Evolutionary conservation across 2,113 vertebrate species (phyloP), one percentile per base, ranked within the genome.

Genomic region (Centropus bengalensis): DNA sequence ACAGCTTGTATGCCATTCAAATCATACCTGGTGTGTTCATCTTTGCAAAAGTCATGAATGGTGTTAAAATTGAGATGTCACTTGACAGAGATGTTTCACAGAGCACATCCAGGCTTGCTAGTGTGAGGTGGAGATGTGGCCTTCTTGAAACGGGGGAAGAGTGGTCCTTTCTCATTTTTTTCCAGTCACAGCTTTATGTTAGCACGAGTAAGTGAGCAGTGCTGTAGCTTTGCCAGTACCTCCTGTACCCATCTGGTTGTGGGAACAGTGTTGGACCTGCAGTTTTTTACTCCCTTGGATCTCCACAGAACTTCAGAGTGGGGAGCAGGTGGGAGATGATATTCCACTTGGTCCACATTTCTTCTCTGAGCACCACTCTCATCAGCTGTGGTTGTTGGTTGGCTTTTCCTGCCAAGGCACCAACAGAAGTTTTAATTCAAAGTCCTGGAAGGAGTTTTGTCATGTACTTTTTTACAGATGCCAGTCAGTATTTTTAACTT

Each of bases 341-440:
- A 10, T 4, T 8, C 12, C 28, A 44, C 7, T 36, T 0, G 0
- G 22, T 44, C 17, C 51, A 51, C 17, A 16, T 33, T 88, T 10
- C 20, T 51, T 9, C 22, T 42, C 26, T 47, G 40, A 82, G 12
- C 64, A 4, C 12, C 7, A 6, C 19, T 36, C 9, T 24, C 10
- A 3, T 55, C 22, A 36, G 45, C 5, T 30, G 24, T 47, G 14
- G 6, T 38, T 47, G 5, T 4, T 56, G 32, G 12, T 12, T 45
- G 55, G 9, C 13, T 81, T 81, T 74, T 81, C 23, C 26, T 76
- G 23, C 8, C 26, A 69, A 7, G 12, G 3, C 23, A 62, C 11
- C 16, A 30, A 5, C 1, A 47, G 26, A 83, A 55, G 9, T 30
- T 59, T 5, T 38, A 52, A 59, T 54, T 14, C 22, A 60, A 24